Base-by-base conservation (phyloP, 2,113 vertebrate species). In the Thalassarche chlororhynchos region DNA sequence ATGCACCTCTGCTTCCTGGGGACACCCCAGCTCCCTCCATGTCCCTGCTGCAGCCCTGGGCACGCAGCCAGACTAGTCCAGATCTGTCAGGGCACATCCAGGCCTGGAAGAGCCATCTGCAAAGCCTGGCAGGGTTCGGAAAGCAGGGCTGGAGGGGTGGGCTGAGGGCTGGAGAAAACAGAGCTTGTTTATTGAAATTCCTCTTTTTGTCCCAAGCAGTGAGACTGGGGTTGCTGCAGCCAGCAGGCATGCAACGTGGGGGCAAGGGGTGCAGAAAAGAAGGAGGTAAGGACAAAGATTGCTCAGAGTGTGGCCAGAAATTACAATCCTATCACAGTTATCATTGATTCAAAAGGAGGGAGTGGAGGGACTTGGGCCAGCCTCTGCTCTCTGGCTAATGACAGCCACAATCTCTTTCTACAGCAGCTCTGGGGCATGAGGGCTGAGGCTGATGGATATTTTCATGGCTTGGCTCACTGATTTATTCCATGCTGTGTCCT, bases 11-110 rank as follows among this genome's bases (percentile, higher is more conserved):
- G 54, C 46, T 47, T 77, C 54, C 40, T 38, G 44, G 44, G 44
- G 32, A 52, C 0, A 1, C 11, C 19, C 28, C 0, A 0, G 31
- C 32, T 82, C 66, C 26, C 47, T n/a, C 42, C 3, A 0, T 19
- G 20, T 49, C 49, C 54, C 71, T 72, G 16, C 54, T 77, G 66
- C 75, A 88, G 71, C 40, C 40, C 24, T 18, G 61, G 54, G 44
- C 68, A 57, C 1, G 3, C 49, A 87, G 28, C 42, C 70, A 95
- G 70, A 31, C 78, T n/a, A 28, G 23, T 75, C 42, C 55, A 42
- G 42, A 71, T 34, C 51, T 66, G 61, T 34, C 68, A 69, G 69
- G 54, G 58, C 29, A 68, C 65, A 75, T 57, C 65, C 84, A 89
- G 78, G 47, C 38, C 54, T 82, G 36, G 25, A 65, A 94, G 19